Evolutionary conservation across 2,113 vertebrate genomes (phyloP).

Genomic region (Mustelus asterias): DNA sequence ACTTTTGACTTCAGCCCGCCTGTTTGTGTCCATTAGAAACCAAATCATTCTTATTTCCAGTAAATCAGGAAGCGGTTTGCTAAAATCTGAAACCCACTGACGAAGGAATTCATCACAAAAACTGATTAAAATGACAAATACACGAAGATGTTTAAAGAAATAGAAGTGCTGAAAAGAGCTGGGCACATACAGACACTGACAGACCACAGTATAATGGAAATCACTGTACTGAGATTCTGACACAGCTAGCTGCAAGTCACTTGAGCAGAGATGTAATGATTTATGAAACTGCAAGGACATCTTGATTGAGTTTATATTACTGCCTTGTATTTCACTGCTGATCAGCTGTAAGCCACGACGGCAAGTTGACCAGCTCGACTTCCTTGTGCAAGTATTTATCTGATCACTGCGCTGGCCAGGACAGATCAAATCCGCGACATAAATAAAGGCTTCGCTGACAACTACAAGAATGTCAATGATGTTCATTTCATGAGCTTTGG

Average conservation of each 20-base stretch:
- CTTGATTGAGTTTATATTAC: conserved; percentile 3
- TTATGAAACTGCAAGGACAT: not conserved
- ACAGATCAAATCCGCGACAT: not conserved
- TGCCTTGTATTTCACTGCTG: conserved; percentile 6
- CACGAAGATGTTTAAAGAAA: not conserved
- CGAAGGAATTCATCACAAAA: conserved; percentile 4
- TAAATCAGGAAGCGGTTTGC: not conserved
- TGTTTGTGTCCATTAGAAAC: not conserved
- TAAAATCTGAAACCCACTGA: not conserved
- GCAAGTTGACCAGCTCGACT: not conserved
- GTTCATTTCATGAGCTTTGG: not conserved
- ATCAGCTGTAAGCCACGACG: not conserved
- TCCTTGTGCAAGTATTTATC: conserved; percentile 10
- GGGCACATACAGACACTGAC: too few relatives aligned
- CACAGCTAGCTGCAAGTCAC: not conserved
- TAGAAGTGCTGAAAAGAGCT: not conserved
- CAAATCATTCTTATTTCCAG: not conserved
- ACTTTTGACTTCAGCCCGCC: not conserved
- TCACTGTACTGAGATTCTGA: not conserved
- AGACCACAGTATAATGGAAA: too few relatives aligned
- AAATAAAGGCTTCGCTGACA: not conserved
- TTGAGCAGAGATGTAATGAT: not conserved
- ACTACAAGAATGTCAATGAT: not conserved
- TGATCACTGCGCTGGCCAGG: not conserved
- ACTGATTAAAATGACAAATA: not conserved